These are phyloP conservation scores for Julus scanicus DNA, from an alignment of 2,888 invertebrate species.

Conservation along the genomic window DNA sequence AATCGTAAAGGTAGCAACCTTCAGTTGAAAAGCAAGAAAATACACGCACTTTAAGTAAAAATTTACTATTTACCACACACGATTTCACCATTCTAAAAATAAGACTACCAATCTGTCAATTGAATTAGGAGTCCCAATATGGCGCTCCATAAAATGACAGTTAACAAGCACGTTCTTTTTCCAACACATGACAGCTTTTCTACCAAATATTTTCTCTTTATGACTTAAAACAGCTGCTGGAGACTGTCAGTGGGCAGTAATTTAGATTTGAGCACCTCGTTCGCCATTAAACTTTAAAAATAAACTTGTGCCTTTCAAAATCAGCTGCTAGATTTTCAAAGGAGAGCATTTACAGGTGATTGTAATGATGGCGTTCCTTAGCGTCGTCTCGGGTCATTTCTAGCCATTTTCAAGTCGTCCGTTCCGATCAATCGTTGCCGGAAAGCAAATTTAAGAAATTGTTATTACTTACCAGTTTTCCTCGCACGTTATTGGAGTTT, in stretches of 20 bases:
- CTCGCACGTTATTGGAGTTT: constrained; percentile 4
- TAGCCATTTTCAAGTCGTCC: not conserved
- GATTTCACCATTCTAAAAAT: not conserved
- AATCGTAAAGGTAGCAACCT: not conserved
- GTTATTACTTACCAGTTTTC: not conserved
- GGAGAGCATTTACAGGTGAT: constrained; percentile 42
- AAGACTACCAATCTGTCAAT: not conserved
- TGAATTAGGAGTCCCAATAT: not conserved
- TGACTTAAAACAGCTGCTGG: not conserved
- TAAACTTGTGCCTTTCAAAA: constrained; percentile 1
- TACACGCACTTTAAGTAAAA: not conserved
- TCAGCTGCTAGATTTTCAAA: not conserved
- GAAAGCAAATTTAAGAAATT: not conserved
- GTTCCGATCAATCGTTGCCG: not conserved
- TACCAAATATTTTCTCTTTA: not conserved
- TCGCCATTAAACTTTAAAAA: not conserved
- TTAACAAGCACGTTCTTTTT: constrained; percentile 14
- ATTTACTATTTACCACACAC: not conserved
- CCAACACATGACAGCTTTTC: not conserved
- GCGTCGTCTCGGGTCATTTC: constrained; percentile 23
- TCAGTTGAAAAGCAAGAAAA: not conserved
- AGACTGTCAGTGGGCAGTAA: not conserved
- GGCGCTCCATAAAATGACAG: constrained; percentile 8
- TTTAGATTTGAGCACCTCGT: not conserved
- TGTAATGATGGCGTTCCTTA: constrained; percentile 38